Base-by-base conservation (phyloP, 2,888 invertebrate species). In the Mesorhabditis sp. region DNA sequence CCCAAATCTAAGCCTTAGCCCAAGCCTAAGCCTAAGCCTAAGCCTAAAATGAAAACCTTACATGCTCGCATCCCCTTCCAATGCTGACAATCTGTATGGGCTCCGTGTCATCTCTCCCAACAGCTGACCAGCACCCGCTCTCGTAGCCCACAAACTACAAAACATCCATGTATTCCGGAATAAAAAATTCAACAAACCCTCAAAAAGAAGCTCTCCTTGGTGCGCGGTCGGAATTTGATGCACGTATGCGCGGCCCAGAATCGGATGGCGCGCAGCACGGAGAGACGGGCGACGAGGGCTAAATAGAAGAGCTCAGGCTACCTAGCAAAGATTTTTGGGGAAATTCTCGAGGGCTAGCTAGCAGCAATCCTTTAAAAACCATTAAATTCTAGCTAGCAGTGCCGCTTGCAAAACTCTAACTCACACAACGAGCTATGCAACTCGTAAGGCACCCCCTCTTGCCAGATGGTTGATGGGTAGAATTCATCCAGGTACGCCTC, bases 161-260 rank as follows among this genome's bases (percentile, higher is more conserved):
- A 2, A 13, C 28, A 42, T 7, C 13, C 43, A 0, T 65, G 28
- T 2, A 10, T 43, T 65, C 3, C 13, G 70, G 71, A 74, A 69
- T 10, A 63, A 13, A 13, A 2, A 15, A 2, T 13, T n/a, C 2
- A 28, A 7, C 63, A n/a, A 13, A 7, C 67, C n/a, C 7, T 15
- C 13, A 45, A n/a, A 63, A 10, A 71, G 4, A 74, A 72, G 4
- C 68, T 62, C 62, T 74, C 74, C 2, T 45, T 58, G 1, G 69
- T 72, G 15, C 72, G 66, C 63, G 65, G 66, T 62, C 70, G 72
- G 68, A 74, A 74, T 3, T 63, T 50, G 5, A 74, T 68, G 66
- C 74, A 74, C 4, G 74, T 72, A 66, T 74, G 70, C 66, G 71
- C 68, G 62, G 76, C 74, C 79, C 79, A 79, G 68, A 77, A 79